These are phyloP conservation scores for rabbit (Oryctolagus cuniculus) DNA, from an alignment of 2,113 vertebrate genomes.

Conservation along the genomic window DNA sequence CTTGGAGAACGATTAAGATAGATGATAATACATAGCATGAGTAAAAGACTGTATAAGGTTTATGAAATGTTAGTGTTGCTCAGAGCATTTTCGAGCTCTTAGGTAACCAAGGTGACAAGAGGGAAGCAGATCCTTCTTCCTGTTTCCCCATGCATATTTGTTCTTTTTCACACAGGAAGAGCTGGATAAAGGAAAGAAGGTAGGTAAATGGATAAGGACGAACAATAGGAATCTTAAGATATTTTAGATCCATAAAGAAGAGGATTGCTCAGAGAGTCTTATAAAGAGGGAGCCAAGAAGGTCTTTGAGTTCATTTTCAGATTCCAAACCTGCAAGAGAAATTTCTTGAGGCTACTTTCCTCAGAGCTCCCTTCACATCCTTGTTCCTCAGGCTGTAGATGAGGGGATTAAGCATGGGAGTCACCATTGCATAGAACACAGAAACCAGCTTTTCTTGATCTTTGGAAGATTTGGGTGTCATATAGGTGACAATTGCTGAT, in stretches of 20 bases:
- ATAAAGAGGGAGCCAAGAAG: not conserved
- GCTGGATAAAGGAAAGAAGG: not conserved
- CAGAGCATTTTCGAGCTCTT: not conserved
- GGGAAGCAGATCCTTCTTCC: not conserved
- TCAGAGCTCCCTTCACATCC: constrained; percentile 70
- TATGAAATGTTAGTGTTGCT: not conserved
- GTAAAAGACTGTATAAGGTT: not conserved
- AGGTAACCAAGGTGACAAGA: not conserved
- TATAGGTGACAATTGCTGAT: constrained; percentile 72
- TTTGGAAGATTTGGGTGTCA: constrained; percentile 78
- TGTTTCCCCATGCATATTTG: not conserved
- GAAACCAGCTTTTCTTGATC: constrained; percentile 76
- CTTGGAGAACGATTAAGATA: not conserved
- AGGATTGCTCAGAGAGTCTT: not conserved
- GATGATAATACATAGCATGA: not conserved
- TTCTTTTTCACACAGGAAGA: not conserved
- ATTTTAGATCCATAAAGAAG: not conserved
- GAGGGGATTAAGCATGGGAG: constrained; percentile 76
- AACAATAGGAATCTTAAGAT: not conserved
- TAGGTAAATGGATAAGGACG: accelerated
- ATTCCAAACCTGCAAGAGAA: not conserved
- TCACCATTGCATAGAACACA: constrained; percentile 77
- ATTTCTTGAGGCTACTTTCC: constrained; percentile 58
- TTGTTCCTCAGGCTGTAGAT: constrained; percentile 80
- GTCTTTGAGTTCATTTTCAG: not conserved